phyloP scores from a whole-genome alignment of 2,113 vertebrate genomes.

The Lophotis ruficrista region DNA sequence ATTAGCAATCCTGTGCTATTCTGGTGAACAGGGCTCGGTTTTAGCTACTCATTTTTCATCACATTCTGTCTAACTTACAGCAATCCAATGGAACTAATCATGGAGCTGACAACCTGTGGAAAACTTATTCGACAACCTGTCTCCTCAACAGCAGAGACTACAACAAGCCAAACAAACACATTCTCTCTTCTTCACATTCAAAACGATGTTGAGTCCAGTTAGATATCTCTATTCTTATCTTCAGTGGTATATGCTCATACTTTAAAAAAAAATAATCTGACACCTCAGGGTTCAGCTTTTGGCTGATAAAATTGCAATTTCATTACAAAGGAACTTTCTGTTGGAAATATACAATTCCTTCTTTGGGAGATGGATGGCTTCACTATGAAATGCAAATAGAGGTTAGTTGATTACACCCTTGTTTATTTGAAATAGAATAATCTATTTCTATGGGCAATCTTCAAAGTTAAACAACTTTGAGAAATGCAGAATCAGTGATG shows the following conservation, averaged over 20 bases:
- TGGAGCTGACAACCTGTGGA: neutral
- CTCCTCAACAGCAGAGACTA: neutral
- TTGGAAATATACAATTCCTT: neutral
- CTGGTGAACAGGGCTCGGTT: neutral
- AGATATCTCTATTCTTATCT: neutral
- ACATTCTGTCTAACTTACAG: neutral
- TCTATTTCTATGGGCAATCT: neutral
- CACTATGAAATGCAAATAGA: neutral
- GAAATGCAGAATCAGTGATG: neutral
- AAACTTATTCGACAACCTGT: neutral
- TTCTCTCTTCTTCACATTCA: neutral
- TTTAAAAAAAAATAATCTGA: neutral
- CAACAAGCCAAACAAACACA: neutral
- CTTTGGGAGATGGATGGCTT: neutral
- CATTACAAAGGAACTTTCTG: neutral
- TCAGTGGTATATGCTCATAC: neutral
- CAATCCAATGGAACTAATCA: neutral
- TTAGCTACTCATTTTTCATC: neutral
- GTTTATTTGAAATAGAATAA: neutral
- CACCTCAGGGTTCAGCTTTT: neutral
- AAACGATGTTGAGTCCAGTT: neutral
- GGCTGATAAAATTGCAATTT: neutral
- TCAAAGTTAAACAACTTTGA: neutral
- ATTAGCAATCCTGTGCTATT: neutral
- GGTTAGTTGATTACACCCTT: neutral